Conservation (phyloP, 2,113 vertebrate species). For the Nothoprocta pentlandii region DNA sequence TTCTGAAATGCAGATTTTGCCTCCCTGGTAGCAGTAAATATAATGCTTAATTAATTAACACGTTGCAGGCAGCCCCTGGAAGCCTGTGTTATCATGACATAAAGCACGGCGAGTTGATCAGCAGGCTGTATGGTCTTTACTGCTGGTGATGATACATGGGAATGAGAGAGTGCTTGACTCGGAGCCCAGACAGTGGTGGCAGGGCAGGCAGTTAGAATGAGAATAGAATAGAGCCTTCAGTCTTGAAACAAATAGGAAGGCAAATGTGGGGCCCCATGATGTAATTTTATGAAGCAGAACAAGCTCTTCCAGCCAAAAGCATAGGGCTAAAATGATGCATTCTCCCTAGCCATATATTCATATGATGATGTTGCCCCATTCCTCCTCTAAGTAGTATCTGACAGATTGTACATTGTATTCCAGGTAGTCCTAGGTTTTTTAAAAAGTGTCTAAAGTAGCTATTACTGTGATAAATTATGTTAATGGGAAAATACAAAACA, state of each 20-base stretch:
- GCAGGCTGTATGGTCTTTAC: not conserved
- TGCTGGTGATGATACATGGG: not conserved
- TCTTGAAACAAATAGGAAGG: not conserved
- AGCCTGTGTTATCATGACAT: not conserved
- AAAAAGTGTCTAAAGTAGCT: not conserved
- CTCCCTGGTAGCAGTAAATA: conserved; percentile 12
- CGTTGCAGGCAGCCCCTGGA: conserved; percentile 2
- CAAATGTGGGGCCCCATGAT: not conserved
- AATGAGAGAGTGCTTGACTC: not conserved
- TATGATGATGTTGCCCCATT: not conserved
- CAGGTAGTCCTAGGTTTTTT: not conserved
- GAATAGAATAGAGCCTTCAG: conserved; percentile 15
- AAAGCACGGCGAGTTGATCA: not conserved
- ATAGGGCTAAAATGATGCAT: not conserved
- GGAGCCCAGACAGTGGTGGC: not conserved
- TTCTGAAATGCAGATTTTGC: conserved; percentile 16
- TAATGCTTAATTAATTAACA: not conserved
- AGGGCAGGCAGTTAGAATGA: conserved; percentile 13
- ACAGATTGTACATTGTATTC: not conserved
- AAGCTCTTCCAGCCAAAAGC: not conserved
- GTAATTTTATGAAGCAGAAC: conserved; percentile 16
- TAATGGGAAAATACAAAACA: not conserved
- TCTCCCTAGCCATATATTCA: not conserved
- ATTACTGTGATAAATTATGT: not conserved
- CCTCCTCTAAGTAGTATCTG: not conserved